Conservation (phyloP, 2,113 vertebrate genomes). For the Prochilodus magdalenae region DNA sequence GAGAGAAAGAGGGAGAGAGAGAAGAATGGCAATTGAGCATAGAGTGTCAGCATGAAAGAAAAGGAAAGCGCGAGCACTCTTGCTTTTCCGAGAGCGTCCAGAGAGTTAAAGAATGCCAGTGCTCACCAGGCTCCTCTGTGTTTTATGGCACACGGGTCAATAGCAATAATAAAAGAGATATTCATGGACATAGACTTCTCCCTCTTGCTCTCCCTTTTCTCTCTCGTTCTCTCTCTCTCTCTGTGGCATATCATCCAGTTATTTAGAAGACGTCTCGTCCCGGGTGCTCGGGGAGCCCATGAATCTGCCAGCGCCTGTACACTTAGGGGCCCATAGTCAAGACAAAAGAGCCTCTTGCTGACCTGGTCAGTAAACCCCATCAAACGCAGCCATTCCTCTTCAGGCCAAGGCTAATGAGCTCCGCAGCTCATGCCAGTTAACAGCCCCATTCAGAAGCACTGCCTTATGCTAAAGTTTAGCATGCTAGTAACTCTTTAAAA, state of each 20-base stretch:
- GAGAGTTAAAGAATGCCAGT: conserved; percentile 66
- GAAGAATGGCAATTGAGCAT: conserved; percentile 37
- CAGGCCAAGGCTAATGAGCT: conserved; percentile 48
- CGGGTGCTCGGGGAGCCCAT: conserved; percentile 55
- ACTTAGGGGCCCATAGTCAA: conserved; percentile 60
- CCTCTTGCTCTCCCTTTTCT: conserved; percentile 21
- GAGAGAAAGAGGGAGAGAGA: background rate
- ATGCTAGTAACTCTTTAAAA: background rate
- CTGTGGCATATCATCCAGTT: conserved; percentile 66
- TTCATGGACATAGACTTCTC: conserved; percentile 67
- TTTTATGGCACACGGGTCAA: conserved; percentile 73
- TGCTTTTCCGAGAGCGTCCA: conserved; percentile 46
- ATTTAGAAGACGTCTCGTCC: conserved; percentile 71
- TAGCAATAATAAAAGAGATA: conserved; percentile 78
- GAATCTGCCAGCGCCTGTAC: conserved; percentile 64
- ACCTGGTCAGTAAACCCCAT: conserved; percentile 61
- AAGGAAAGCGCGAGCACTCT: conserved; percentile 31
- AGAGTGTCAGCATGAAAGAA: conserved; percentile 42
- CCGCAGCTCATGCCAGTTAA: conserved; percentile 27
- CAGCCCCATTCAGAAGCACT: background rate
- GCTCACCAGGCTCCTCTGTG: conserved; percentile 53
- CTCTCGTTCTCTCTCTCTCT: conserved; percentile 41
- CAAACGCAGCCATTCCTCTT: conserved; percentile 58
- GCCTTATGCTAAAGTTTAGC: conserved; percentile 25
- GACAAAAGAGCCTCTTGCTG: conserved; percentile 65